Conservation (phyloP, 2,113 vertebrate genomes). For the Trogon melanurus region DNA sequence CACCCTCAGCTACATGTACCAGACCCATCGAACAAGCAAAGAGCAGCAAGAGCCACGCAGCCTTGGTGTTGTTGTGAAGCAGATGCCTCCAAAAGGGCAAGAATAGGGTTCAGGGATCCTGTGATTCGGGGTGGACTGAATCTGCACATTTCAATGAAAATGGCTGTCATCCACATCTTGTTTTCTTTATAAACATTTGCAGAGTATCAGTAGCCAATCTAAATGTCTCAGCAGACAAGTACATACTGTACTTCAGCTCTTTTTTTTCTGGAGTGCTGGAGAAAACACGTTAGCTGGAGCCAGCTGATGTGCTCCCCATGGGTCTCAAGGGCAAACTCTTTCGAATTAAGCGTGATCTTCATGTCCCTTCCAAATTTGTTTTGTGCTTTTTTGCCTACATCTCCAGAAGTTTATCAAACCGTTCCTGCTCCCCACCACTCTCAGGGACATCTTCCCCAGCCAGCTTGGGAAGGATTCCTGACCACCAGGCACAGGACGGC, state of each 20-base stretch:
- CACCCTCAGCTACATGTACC: background rate
- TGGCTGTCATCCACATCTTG: conserved; percentile 80
- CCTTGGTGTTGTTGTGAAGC: conserved; percentile 57
- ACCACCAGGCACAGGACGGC: background rate
- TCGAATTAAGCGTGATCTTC: conserved; percentile 48
- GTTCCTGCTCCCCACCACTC: background rate
- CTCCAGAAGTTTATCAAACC: background rate
- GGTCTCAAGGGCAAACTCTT: conserved; percentile 74
- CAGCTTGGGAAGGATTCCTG: background rate
- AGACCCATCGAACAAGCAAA: conserved; percentile 50
- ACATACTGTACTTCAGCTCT: conserved; percentile 66
- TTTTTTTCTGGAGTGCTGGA: conserved; percentile 72
- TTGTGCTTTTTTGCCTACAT: background rate
- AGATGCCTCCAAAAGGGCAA: conserved; percentile 62
- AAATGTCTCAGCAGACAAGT: conserved; percentile 81
- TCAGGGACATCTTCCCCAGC: background rate
- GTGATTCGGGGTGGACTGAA: conserved; percentile 70
- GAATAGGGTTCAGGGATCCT: conserved; percentile 71
- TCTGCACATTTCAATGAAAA: conserved; percentile 79
- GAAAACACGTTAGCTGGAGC: conserved; percentile 78
- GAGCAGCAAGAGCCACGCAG: conserved; percentile 50
- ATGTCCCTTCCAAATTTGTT: conserved; percentile 37
- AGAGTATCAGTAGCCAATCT: conserved; percentile 81
- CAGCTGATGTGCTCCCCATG: conserved; percentile 73
- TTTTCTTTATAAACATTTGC: conserved; percentile 83